Base-by-base conservation (phyloP, 2,797 vertebrate species). In the Perdix hodgsoniae region DNA sequence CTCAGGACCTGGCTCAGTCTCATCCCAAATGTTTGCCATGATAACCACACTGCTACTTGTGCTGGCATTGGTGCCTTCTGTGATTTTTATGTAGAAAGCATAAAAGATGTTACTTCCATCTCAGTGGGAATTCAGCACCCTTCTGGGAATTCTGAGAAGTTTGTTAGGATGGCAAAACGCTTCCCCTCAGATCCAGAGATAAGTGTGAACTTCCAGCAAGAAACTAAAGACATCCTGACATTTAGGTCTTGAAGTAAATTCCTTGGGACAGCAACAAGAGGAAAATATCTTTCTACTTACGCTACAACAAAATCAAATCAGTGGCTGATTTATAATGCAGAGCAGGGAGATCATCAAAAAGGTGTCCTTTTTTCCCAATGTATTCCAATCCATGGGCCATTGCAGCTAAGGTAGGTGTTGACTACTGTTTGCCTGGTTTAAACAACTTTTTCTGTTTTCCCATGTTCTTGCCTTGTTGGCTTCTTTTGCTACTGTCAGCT, bases 171-270 rank as follows among this genome's bases (percentile, higher is more conserved):
- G 94, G 90, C 86, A 95, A 80, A 94, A 91, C 71, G 61, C 60
- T 93, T 93, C 74, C 83, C 94, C 83, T 65, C 69, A 90, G 90
- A 96, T 90, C 67, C 64, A 72, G 86, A 94, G 91, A 96, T 94
- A 95, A 91, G 81, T 33, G 64, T 57, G 74, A 71, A 82, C 88
- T 88, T 94, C 64, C 74, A 63, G 29, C 50, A 45, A 67, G 76
- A 95, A 94, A 94, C 87, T 92, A 93, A 95, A 87, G 89, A 75
- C 88, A 95, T 71, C 35, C 71, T 95, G 96, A 93, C 89, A 94
- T 94, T 95, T 89, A 94, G 71, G 79, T 83, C 76, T 88, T 64
- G 2, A 2, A 76, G 64, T 52, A 67, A 91, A 65, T 91, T 95
- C 64, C 70, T 45, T 79, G 70, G 79, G 87, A 91, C 44, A 86